Evolutionary conservation across 2,113 vertebrate species (phyloP).

Genomic region (Apistogramma diplotaenia): DNA sequence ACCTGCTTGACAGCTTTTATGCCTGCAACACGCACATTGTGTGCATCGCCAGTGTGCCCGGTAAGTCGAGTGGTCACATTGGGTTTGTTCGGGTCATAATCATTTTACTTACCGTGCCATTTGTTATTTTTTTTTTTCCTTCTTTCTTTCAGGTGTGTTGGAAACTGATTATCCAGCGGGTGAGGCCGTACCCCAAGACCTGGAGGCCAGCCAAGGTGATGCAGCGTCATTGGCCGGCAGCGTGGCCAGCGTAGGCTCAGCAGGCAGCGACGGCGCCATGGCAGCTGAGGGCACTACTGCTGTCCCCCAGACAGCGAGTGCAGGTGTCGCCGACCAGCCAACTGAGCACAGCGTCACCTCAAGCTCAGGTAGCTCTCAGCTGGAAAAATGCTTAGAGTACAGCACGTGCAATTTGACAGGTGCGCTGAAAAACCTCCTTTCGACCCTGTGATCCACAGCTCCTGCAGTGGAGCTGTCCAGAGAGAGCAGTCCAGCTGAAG

Average conservation of each 20-base stretch:
- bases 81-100: background rate
- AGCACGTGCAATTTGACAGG: background rate
- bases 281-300: slow-evolving; percentile 83
- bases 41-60: slow-evolving; percentile 95
- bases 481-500: slow-evolving; percentile 74
- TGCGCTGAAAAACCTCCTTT: too few relatives aligned
- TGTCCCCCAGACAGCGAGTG: slow-evolving; percentile 85
- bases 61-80: slow-evolving; percentile 65
- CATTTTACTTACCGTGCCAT: background rate
- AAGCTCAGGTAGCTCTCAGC: slow-evolving; percentile 40
- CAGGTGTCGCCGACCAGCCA: slow-evolving; percentile 80
- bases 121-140: too few relatives aligned
- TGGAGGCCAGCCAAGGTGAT: slow-evolving; percentile 83
- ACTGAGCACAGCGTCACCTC: slow-evolving; percentile 72
- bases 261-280: slow-evolving; percentile 83
- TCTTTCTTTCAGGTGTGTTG: slow-evolving; percentile 80
- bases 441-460: background rate
- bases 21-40: slow-evolving; percentile 96
- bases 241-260: slow-evolving; percentile 73
- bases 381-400: background rate
- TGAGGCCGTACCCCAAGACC: slow-evolving; percentile 87
- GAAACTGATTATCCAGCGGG: slow-evolving; percentile 90
- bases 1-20: slow-evolving; percentile 93
- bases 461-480: slow-evolving; percentile 65
- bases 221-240: slow-evolving; percentile 72